Conservation (phyloP, 1,140 invertebrate genomes). For the Cydia pomonella region DNA sequence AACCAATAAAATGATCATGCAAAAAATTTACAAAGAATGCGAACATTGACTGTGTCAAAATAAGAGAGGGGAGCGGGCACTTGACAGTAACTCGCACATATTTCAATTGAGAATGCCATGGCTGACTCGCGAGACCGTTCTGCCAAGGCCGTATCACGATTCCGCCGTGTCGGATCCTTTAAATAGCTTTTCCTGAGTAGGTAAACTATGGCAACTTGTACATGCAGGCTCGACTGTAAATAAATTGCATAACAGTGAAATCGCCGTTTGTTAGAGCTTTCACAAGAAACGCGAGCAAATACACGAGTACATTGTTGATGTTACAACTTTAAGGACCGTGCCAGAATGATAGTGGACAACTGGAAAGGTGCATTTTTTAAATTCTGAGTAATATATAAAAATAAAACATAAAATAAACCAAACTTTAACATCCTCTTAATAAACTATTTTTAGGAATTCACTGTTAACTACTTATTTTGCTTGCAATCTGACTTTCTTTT, state of each 20-base stretch:
- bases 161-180: constrained; percentile 55
- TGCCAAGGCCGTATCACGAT: constrained; percentile 53
- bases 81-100: constrained; percentile 24
- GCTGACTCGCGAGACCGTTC: constrained; percentile 35
- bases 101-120: constrained; percentile 31
- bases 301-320: constrained; percentile 2
- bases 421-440: too few relatives aligned
- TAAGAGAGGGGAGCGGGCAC: constrained; percentile 16
- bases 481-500: too few relatives aligned
- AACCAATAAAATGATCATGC: constrained; percentile 7
- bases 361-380: too few relatives aligned
- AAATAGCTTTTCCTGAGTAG: constrained; percentile 35
- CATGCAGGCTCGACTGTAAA: constrained; percentile 14
- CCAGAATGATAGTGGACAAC: too few relatives aligned
- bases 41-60: constrained; percentile 15
- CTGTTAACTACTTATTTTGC: too few relatives aligned
- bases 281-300: constrained; percentile 14
- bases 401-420: too few relatives aligned
- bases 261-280: constrained; percentile 26
- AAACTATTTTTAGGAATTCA: too few relatives aligned
- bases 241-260: constrained; percentile 24
- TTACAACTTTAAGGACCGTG: too few relatives aligned
- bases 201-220: not conserved
- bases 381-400: too few relatives aligned
- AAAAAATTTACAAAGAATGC: constrained; percentile 25